Percentiles rank a stretch among this genome's conserved stretches.
phyloP scores from a whole-genome alignment of 2,888 invertebrate species.

The Apodemia zela region DNA sequence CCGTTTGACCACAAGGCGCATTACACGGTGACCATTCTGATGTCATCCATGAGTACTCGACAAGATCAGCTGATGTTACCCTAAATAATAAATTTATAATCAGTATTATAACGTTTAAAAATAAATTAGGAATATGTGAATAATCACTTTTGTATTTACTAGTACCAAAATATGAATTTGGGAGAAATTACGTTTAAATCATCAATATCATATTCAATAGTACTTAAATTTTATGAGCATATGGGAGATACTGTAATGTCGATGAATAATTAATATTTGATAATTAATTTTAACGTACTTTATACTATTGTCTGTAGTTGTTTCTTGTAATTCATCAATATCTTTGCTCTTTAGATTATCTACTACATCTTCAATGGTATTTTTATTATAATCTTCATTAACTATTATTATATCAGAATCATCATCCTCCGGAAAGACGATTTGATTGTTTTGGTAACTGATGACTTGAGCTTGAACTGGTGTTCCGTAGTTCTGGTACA shows the following conservation, averaged over 20 bases:
- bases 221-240: too few species aligned
- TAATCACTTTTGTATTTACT: too few species aligned
- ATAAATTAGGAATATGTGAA: too few species aligned
- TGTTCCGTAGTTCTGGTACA: conserved; percentile 64
- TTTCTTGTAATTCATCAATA: conserved; percentile 30
- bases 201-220: too few species aligned
- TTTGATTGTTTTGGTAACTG: conserved; percentile 62
- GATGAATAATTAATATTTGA: too few species aligned
- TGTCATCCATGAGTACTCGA: conserved; percentile 87
- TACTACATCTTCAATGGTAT: conserved; percentile 47
- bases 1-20: conserved; percentile 89
- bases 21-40: conserved; percentile 94
- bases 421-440: conserved; percentile 65
- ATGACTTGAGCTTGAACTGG: conserved; percentile 54
- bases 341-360: conserved; percentile 39
- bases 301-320: conserved; percentile 29
- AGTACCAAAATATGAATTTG: too few species aligned
- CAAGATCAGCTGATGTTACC: conserved; percentile 52
- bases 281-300: conserved; percentile 37
- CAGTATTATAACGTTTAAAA: background rate
- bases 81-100: conserved; percentile 28
- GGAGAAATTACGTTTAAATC: too few species aligned
- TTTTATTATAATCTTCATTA: conserved; percentile 61
- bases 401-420: conserved; percentile 71
- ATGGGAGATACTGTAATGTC: too few species aligned